Evolutionary conservation across 2,113 vertebrate genomes (phyloP).

Genomic region (Condylura cristata): DNA sequence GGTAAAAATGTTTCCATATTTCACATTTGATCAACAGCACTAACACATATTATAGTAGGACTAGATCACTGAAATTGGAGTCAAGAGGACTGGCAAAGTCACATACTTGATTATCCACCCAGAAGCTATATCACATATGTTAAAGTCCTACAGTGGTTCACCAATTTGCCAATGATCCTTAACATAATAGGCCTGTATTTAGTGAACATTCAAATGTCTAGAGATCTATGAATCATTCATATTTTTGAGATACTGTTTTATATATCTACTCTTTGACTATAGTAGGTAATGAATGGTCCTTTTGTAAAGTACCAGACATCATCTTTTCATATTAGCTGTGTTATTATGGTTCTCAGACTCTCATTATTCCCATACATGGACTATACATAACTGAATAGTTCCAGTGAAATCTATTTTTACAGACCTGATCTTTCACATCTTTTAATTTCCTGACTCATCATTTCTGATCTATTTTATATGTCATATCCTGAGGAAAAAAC

Average conservation of each 20-base stretch:
- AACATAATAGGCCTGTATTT: background rate
- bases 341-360: background rate
- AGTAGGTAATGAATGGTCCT: background rate
- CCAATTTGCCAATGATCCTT: background rate
- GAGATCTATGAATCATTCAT: background rate
- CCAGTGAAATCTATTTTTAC: background rate
- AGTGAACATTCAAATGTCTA: background rate
- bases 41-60: background rate
- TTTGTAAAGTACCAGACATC: background rate
- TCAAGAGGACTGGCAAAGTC: background rate
- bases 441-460: background rate
- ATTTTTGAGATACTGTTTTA: background rate
- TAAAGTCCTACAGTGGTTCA: background rate
- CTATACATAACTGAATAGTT: background rate
- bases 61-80: background rate
- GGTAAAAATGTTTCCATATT: background rate
- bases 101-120: background rate
- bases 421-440: background rate
- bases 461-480: background rate
- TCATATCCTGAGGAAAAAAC: background rate
- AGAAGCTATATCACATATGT: fast-evolving
- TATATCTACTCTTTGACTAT: background rate
- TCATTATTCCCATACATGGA: background rate
- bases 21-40: background rate
- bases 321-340: background rate